Base-by-base conservation (phyloP, 2,888 invertebrate genomes). In the Sicus ferrugineus region DNA sequence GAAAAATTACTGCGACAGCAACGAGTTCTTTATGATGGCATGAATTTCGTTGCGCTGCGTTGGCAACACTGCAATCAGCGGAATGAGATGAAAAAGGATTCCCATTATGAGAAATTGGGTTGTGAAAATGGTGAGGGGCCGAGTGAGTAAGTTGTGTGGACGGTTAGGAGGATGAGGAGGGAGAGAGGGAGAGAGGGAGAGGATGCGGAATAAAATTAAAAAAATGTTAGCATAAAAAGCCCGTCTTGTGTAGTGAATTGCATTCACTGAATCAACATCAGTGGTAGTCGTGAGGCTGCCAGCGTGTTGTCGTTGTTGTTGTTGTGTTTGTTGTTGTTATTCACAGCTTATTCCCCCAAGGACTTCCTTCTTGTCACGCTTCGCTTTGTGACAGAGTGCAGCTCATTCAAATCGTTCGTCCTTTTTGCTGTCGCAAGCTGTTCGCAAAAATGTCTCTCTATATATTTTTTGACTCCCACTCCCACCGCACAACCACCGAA, bases 21-120 rank as follows among this genome's bases (percentile, higher is more conserved):
- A 65, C 34, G 52, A 65, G 52, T 65, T 65, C 65, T 65, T 65
- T 65, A 65, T 65, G 54, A 34, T 26, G 54, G 38, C 48, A 34
- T 38, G 54, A 38, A 54, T 65, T 54, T 54, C 38, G 16, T 54
- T 28, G 38, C 38, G 52, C 42, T 34, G 63, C 46, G n/a, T 63
- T 63, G n/a, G 64, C 50, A 52, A 50, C 34, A 16, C 38, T 34
- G n/a, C 23, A 34, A 14, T 1, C 9, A 34, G 34, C 9, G 2
- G 34, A 34, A 14, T 34, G 34, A 34, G 34, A 14, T 1, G 34
- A 34, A 14, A 1, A 14, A 34, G 2, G 34, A 34, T 7, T n/a
- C n/a, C n/a, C n/a, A n/a, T n/a, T n/a, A n/a, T n/a, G n/a, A n/a
- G n/a, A n/a, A n/a, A n/a, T n/a, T n/a, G 14, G 2, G 34, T 7